A percentile compares a stretch with the other conserved stretches of the same genome.
These are phyloP conservation scores for Chaetogeoica ovagalla DNA, from an alignment of 2,888 invertebrate species.

Conservation along the genomic window DNA sequence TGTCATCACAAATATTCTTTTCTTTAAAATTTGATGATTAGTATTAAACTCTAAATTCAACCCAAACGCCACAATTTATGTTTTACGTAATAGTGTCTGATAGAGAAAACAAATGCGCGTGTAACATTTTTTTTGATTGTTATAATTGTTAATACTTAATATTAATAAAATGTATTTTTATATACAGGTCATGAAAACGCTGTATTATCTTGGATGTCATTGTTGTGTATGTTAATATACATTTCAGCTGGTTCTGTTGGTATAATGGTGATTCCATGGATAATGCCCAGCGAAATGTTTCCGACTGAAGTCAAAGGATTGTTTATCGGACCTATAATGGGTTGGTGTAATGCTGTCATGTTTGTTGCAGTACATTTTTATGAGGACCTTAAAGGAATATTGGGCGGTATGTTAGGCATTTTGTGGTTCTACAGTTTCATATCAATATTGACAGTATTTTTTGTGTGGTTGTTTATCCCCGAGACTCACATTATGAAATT, in stretches of 20 bases:
- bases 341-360: slow-evolving; percentile 53
- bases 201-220: slow-evolving; percentile 32
- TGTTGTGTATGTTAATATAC: slow-evolving; percentile 50
- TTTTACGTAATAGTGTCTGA: too few species aligned
- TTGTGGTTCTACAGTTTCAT: slow-evolving; percentile 65
- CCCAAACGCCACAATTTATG: too few species aligned
- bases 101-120: background rate
- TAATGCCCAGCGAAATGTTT: slow-evolving; percentile 52
- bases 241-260: slow-evolving; percentile 54
- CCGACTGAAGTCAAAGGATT: slow-evolving; percentile 50
- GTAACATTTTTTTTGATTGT: background rate
- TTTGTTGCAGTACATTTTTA: slow-evolving; percentile 51
- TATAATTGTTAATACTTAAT: background rate
- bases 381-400: slow-evolving; percentile 53
- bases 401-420: slow-evolving; percentile 61
- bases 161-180: background rate
- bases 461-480: slow-evolving; percentile 57
- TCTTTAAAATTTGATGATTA: too few species aligned
- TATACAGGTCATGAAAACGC: slow-evolving; percentile 32
- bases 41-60: too few species aligned
- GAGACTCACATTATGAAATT: slow-evolving; percentile 57
- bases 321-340: slow-evolving; percentile 52
- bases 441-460: slow-evolving; percentile 59
- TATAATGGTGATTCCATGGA: slow-evolving; percentile 54
- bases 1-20: too few species aligned